These are phyloP conservation scores for Subanguina moxae DNA, from an alignment of 1,140 invertebrate species.

Conservation along the genomic window DNA sequence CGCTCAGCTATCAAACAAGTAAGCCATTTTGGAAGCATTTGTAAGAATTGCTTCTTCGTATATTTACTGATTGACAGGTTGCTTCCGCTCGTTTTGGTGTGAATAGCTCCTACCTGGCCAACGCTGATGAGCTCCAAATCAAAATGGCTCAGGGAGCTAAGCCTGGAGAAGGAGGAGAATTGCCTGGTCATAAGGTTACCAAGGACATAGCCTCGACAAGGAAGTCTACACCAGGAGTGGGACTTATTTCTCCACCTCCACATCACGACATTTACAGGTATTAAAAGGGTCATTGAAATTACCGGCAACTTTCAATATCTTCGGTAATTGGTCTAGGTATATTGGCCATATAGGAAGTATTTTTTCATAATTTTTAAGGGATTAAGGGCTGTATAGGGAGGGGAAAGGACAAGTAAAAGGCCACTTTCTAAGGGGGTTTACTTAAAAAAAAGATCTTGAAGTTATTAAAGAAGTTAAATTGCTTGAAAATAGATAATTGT, in stretches of 20 bases:
- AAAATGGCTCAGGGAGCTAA: slow-evolving; percentile 99
- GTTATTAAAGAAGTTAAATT: too few relatives aligned
- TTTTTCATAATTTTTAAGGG: too few relatives aligned
- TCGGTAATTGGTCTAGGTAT: too few relatives aligned
- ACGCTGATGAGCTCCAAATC: slow-evolving; percentile 92
- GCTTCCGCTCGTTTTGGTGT: slow-evolving; percentile 96
- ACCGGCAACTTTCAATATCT: too few relatives aligned
- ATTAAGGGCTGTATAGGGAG: too few relatives aligned
- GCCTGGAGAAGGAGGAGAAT: slow-evolving; percentile 87
- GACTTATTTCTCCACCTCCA: slow-evolving; percentile 93
- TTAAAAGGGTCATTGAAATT: too few relatives aligned
- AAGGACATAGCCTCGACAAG: slow-evolving; percentile 89
- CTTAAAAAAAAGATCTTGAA: too few relatives aligned
- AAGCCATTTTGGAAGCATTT: neutral
- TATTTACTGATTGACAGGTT: slow-evolving; percentile 68
- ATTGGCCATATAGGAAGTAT: too few relatives aligned
- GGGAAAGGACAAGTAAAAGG: too few relatives aligned
- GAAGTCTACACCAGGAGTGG: slow-evolving; percentile 93
- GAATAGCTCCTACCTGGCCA: slow-evolving; percentile 85
- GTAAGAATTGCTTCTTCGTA: too few relatives aligned
- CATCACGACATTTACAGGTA: slow-evolving; percentile 94
- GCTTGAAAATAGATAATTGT: too few relatives aligned
- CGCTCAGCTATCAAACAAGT: slow-evolving; percentile 72
- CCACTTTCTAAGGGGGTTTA: too few relatives aligned
- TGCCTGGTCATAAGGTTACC: slow-evolving; percentile 83